Percentiles rank a stretch among this genome's conserved stretches.
Conservation (phyloP, 2,113 vertebrate genomes). For the Myrmecobius fasciatus region DNA sequence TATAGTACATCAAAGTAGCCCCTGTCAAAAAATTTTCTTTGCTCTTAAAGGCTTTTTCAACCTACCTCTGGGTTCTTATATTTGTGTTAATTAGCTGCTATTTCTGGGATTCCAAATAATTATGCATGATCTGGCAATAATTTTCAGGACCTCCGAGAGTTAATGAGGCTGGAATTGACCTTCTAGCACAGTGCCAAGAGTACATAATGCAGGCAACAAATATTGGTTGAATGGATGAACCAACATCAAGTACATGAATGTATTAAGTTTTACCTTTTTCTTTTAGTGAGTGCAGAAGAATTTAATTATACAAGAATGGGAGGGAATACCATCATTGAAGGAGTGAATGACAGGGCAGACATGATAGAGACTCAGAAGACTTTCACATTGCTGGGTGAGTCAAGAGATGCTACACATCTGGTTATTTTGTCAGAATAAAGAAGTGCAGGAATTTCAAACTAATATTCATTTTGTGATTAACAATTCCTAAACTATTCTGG, state of each 20-base stretch:
- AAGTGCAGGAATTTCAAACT: background rate
- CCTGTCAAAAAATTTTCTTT: background rate
- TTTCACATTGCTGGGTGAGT: conserved; percentile 91
- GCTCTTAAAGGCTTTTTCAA: background rate
- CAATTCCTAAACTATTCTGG: background rate
- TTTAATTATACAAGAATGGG: conserved; percentile 94
- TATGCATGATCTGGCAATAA: background rate
- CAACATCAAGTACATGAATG: background rate
- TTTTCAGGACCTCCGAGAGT: background rate
- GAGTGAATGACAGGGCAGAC: conserved; percentile 90
- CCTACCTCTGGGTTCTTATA: background rate
- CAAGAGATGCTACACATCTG: background rate
- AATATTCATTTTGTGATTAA: background rate
- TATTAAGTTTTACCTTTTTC: conserved; percentile 26
- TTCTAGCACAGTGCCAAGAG: background rate
- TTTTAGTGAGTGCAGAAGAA: conserved; percentile 90
- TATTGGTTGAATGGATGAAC: background rate
- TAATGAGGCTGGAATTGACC: background rate
- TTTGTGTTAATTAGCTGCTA: background rate
- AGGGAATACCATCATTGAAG: conserved; percentile 88
- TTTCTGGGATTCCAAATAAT: background rate
- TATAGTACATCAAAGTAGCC: background rate
- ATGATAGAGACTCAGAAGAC: conserved; percentile 94
- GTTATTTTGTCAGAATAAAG: conserved; percentile 1
- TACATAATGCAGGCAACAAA: background rate